Evolutionary conservation across 1,140 invertebrate species (phyloP).

Genomic region (Drosophila parvula): DNA sequence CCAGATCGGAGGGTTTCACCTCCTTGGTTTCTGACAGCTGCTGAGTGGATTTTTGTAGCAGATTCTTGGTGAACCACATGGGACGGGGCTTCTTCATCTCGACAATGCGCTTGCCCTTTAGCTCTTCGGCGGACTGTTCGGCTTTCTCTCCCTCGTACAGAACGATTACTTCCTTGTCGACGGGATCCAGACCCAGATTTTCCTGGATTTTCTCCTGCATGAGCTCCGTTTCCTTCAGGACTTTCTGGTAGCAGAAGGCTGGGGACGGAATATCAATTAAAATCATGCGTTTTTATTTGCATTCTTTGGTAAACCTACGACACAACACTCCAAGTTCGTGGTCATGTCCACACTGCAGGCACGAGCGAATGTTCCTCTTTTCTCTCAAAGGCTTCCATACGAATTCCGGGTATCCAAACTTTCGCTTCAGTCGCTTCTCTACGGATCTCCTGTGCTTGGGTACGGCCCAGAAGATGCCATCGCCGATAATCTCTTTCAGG

Average conservation of each 20-base stretch:
- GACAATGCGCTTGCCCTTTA: constrained; percentile 88
- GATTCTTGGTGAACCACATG: constrained; percentile 91
- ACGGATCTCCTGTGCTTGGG: constrained; percentile 90
- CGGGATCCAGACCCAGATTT: constrained; percentile 88
- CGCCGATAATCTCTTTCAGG: constrained; percentile 87
- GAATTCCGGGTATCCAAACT: constrained; percentile 88
- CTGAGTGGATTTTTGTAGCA: constrained; percentile 90
- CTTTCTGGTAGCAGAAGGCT: constrained; percentile 92
- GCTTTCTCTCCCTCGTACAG: constrained; percentile 92
- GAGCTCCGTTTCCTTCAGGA: constrained; percentile 90
- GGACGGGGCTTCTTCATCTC: constrained; percentile 91
- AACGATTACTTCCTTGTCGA: constrained; percentile 93
- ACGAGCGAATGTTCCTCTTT: constrained; percentile 90
- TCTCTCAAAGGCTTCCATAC: constrained; percentile 88
- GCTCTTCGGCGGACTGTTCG: constrained; percentile 85
- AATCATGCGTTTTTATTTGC: background rate
- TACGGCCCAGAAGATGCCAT: constrained; percentile 92
- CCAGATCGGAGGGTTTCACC: constrained; percentile 89
- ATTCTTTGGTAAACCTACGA: constrained; percentile 92
- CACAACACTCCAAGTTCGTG: constrained; percentile 91
- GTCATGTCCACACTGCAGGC: constrained; percentile 91
- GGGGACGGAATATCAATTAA: constrained; percentile 36
- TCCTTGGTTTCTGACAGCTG: constrained; percentile 87
- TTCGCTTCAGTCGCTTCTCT: constrained; percentile 89
- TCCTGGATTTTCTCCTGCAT: constrained; percentile 91